Evolutionary conservation across 2,113 vertebrate species (phyloP).

Genomic region (Clarias magur): DNA sequence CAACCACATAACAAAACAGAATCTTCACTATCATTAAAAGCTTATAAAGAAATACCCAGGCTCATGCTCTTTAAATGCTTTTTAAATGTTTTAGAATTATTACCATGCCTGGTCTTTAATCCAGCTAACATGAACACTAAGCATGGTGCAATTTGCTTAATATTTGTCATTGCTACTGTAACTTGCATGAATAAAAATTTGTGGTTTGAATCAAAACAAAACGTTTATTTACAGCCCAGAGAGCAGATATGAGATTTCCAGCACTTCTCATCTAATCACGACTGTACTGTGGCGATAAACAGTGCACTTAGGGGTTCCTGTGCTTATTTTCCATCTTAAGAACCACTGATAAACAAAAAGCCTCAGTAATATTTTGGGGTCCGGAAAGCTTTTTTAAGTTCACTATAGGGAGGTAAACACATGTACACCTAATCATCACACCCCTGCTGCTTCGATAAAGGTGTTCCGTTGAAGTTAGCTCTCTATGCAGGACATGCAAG

Average conservation of each 20-base stretch:
- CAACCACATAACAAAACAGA: background rate
- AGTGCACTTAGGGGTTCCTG: background rate
- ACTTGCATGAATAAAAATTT: background rate
- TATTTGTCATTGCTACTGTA: background rate
- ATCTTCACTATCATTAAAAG: background rate
- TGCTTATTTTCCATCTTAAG: background rate
- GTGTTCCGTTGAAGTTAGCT: no score
- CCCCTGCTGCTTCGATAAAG: no score
- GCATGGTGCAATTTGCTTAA: background rate
- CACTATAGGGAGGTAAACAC: background rate
- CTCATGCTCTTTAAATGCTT: background rate
- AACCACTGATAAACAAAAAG: background rate
- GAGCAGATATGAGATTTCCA: background rate
- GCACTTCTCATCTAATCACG: background rate
- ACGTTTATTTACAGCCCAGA: background rate
- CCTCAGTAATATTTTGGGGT: background rate
- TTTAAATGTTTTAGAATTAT: background rate
- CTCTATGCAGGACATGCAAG: no score
- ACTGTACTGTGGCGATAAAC: background rate
- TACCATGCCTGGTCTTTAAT: background rate
- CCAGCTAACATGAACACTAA: background rate
- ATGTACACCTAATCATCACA: background rate
- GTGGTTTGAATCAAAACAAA: background rate
- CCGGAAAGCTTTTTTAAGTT: no score
- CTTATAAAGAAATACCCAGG: background rate